A percentile compares a stretch with the other conserved stretches of the same genome.
These are phyloP conservation scores for Ia io DNA, from an alignment of 2,113 vertebrate species.

Conservation along the genomic window DNA sequence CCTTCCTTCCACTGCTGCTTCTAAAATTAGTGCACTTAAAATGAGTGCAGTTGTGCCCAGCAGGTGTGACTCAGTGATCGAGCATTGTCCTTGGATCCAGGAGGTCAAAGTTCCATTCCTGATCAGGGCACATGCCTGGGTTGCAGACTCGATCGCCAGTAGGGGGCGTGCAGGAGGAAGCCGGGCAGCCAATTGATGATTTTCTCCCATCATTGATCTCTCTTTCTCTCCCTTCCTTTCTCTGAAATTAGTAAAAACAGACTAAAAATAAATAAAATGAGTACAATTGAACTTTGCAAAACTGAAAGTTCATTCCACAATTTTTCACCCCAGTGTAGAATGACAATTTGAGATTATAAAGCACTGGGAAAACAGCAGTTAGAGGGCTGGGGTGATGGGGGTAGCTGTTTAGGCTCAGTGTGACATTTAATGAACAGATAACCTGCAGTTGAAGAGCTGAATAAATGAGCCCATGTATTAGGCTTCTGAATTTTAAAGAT, in stretches of 20 bases:
- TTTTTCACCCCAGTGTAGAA: not conserved
- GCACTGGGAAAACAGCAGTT: not conserved
- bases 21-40: not conserved
- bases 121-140: no score
- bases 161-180: no score
- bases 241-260: not conserved
- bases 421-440: not conserved
- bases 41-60: no score
- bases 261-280: not conserved
- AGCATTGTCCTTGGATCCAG: no score
- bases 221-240: not conserved
- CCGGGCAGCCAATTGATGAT: no score
- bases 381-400: not conserved
- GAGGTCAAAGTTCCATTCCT: no score
- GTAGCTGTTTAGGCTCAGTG: not conserved
- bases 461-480: not conserved
- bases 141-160: no score
- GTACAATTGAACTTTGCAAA: not conserved
- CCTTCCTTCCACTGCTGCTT: not conserved
- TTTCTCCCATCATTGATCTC: no score
- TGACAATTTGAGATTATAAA: not conserved
- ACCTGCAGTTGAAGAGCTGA: not conserved
- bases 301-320: not conserved
- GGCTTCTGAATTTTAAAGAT: not conserved
- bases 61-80: no score